Conservation (phyloP, 2,888 invertebrate species). For the Netelia melanura region DNA sequence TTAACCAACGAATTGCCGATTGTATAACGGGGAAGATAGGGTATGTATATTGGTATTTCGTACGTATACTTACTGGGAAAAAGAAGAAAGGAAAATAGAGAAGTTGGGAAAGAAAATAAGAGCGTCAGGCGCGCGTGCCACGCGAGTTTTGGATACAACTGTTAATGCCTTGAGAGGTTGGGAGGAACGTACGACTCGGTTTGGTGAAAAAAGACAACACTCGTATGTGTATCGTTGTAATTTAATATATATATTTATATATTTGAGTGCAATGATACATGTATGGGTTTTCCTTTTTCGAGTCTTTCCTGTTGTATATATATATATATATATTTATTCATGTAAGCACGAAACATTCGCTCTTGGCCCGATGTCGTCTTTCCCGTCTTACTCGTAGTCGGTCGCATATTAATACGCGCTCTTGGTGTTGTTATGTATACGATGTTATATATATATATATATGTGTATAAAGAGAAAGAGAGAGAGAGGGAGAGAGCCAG, state of each 20-base stretch:
- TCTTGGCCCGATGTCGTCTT: constrained; percentile 66
- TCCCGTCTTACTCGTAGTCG: constrained; percentile 77
- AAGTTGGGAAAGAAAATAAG: background rate
- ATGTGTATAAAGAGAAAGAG: constrained; percentile 68
- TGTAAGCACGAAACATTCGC: constrained; percentile 35
- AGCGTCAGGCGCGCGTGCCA: background rate
- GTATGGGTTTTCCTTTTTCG: no score
- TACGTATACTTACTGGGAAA: background rate
- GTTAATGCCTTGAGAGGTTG: background rate
- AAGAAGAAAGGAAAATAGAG: background rate
- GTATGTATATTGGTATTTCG: constrained; percentile 18
- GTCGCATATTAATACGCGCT: constrained; percentile 81
- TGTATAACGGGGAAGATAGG: constrained; percentile 9
- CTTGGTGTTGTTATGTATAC: constrained; percentile 62
- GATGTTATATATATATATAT: constrained; percentile 23
- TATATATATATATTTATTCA: background rate
- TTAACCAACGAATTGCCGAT: constrained; percentile 55
- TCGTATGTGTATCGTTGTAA: no score
- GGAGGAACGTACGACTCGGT: background rate
- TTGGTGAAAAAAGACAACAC: background rate
- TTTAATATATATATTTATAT: no score
- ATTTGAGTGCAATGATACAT: no score
- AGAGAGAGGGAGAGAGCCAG: constrained; percentile 67
- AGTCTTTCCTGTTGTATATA: background rate
- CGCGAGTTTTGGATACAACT: background rate